These are phyloP conservation scores for Calliopsis andreniformis DNA, from an alignment of 1,140 invertebrate species.

Conservation along the genomic window DNA sequence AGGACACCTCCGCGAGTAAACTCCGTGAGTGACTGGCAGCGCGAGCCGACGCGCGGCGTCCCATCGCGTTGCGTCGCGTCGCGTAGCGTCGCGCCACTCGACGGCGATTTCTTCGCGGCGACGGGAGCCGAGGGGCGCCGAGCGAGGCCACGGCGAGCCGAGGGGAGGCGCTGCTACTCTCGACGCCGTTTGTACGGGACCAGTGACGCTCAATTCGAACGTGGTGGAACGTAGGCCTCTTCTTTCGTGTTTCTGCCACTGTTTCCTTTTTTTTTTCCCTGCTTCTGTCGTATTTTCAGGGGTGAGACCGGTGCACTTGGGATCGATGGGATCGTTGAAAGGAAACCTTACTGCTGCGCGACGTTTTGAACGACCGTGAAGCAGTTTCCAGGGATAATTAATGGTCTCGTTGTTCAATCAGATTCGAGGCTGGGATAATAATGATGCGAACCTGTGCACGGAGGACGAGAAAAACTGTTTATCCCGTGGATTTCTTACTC, in stretches of 20 bases:
- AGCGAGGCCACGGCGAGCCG: slow-evolving; percentile 9
- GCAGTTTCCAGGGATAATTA: too few relatives aligned
- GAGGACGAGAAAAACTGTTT: too few relatives aligned
- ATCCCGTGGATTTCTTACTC: too few relatives aligned
- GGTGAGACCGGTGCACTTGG: too few relatives aligned
- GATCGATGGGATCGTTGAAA: too few relatives aligned
- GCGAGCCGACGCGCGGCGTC: slow-evolving; percentile 31
- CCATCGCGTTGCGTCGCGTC: slow-evolving; percentile 10
- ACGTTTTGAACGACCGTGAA: too few relatives aligned
- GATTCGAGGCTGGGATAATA: too few relatives aligned
- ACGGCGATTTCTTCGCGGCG: slow-evolving; percentile 8
- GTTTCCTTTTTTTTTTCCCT: not conserved
- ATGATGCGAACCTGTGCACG: too few relatives aligned
- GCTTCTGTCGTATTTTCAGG: too few relatives aligned
- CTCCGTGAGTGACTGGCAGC: slow-evolving; percentile 69
- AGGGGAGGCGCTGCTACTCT: slow-evolving; percentile 18
- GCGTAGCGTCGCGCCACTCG: slow-evolving; percentile 27
- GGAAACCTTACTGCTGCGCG: too few relatives aligned
- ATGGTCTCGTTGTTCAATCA: too few relatives aligned
- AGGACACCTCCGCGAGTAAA: slow-evolving; percentile 47
- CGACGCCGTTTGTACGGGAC: slow-evolving; percentile 12
- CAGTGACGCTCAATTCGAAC: slow-evolving; percentile 48
- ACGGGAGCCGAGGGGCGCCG: slow-evolving; percentile 14
- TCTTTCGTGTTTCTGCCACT: not conserved
- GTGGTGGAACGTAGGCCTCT: too few relatives aligned